A percentile compares a stretch with the other conserved stretches of the same genome.
These are phyloP conservation scores for Aurelia aurita DNA, from an alignment of 30 jellyfish, hydroid and myxozoan species.

Conservation along the genomic window DNA sequence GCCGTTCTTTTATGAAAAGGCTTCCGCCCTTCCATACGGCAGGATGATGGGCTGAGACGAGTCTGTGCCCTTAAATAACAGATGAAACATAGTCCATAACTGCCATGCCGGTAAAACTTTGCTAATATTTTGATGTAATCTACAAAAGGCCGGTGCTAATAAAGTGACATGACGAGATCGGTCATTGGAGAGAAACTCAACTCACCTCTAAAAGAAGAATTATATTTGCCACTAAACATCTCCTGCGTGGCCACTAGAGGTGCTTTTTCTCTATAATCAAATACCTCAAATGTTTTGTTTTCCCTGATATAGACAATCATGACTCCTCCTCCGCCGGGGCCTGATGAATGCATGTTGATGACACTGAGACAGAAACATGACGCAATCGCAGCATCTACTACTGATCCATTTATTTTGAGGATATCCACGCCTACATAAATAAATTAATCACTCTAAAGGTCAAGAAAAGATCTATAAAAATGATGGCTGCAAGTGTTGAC, in stretches of 20 bases:
- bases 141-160: no score
- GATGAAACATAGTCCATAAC: no score
- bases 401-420: slow-evolving; percentile 86
- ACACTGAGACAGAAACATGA: slow-evolving; percentile 92
- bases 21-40: no score
- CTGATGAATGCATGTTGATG: slow-evolving; percentile 87
- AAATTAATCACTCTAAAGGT: background rate
- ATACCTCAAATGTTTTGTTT: slow-evolving; percentile 79
- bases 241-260: slow-evolving; percentile 80
- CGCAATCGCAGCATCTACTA: slow-evolving; percentile 95
- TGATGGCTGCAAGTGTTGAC: no score
- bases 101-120: no score
- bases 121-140: no score
- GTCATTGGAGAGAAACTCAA: no score
- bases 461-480: no score
- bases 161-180: no score
- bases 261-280: slow-evolving; percentile 87
- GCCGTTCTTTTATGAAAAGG: no score
- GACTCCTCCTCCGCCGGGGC: slow-evolving; percentile 98
- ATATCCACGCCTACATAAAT: slow-evolving; percentile 66
- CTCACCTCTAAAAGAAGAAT: slow-evolving; percentile 59
- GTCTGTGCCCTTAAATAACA: no score
- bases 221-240: slow-evolving; percentile 51
- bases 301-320: slow-evolving; percentile 87
- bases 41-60: no score